Base-by-base conservation (phyloP, 1,140 invertebrate genomes). In the Atta cephalotes region DNA sequence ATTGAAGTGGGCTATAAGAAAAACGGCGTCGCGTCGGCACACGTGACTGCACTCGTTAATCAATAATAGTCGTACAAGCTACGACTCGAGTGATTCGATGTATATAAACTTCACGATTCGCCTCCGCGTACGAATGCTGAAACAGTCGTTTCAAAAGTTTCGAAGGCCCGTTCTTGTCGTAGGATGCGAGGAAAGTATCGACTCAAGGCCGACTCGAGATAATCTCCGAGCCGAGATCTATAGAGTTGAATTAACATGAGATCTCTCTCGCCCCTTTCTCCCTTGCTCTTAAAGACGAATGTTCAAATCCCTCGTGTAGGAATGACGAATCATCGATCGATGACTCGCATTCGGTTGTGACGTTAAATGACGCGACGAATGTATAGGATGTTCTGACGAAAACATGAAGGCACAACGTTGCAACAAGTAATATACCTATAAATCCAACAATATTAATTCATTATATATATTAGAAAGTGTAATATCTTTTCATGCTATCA, bases 151-250 rank as follows among this genome's bases (percentile, higher is more conserved):
- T 89, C 66, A 74, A 90, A 90, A 90, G 21, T 21, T 89, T 89
- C 86, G 85, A 89, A 79, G 78, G 58, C 70, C 63, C 77, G 45
- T 88, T 90, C 84, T 74, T 72, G 76, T 71, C 78, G 85, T 86
- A 89, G 88, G 86, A 81, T 86, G 87, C 72, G 78, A 90, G 88
- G 85, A 91, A 92, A 92, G 89, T 91, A 80, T 39, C 89, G 88
- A 71, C 91, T 92, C 92, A 93, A 93, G 92, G 92, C 87, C 91
- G 82, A 88, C 76, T 79, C 77, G 82, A 86, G 21, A 63, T 63
- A n/a, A 62, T 63, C 56, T 9, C 16, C 35, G 25, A 31, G 39
- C 45, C 62, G n/a, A 53, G 62, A 80, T 56, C 31, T 18, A n/a
- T 2, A 16, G n/a, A 45, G 6, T 9, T 49, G 5, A 31, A 63